phyloP scores from a whole-genome alignment of 2,888 invertebrate genomes.

The Chymomyza amoena region DNA sequence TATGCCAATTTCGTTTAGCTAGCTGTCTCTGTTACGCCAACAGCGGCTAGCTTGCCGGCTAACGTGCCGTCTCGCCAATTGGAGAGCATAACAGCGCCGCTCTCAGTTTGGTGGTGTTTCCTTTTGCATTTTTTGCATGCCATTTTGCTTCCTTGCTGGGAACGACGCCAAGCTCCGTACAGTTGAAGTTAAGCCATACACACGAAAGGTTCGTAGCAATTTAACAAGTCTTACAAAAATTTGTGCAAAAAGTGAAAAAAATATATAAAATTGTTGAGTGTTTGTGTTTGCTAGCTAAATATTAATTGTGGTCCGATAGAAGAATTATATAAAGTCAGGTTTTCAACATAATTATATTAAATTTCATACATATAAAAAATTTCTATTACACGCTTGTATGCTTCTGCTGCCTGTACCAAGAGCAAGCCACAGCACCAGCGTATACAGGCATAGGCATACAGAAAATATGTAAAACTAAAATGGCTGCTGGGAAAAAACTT shows the following conservation, averaged over 20 bases:
- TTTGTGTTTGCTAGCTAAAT: neutral
- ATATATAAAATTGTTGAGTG: too few relatives aligned
- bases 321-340: neutral
- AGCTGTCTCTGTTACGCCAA: slow-evolving; percentile 30
- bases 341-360: neutral
- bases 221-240: slow-evolving; percentile 2
- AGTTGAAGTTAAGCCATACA: slow-evolving; percentile 68
- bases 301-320: neutral
- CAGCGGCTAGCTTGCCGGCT: slow-evolving; percentile 34
- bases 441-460: neutral
- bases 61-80: slow-evolving; percentile 3
- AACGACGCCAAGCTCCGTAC: slow-evolving; percentile 54
- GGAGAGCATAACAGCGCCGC: neutral
- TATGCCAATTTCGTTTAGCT: slow-evolving; percentile 37
- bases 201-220: slow-evolving; percentile 64
- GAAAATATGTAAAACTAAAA: neutral
- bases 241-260: slow-evolving; percentile 18
- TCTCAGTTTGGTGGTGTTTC: slow-evolving; percentile 26
- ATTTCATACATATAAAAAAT: neutral
- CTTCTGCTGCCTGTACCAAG: neutral
- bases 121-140: slow-evolving; percentile 17
- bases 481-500: neutral
- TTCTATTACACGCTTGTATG: neutral
- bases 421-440: neutral
- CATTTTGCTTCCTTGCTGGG: slow-evolving; percentile 44